phyloP scores from a whole-genome alignment of 2,113 vertebrate genomes.

The Erythrolamprus reginae region DNA sequence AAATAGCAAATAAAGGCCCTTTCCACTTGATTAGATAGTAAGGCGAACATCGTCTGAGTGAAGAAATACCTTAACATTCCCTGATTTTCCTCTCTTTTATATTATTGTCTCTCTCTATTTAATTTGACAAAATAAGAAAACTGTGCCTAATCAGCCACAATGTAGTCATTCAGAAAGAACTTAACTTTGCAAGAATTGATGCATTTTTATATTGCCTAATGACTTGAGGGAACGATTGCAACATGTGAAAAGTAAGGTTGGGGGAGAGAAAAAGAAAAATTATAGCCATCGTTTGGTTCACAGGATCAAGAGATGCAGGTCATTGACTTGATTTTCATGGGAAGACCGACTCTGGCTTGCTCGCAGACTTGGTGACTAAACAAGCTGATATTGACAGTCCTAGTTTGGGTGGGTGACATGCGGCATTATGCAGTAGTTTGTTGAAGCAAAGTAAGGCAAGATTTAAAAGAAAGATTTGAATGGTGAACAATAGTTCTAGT shows the following conservation, averaged over 20 bases:
- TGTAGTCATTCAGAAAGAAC: conserved; percentile 84
- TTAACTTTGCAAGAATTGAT: conserved; percentile 83
- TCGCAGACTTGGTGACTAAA: conserved; percentile 74
- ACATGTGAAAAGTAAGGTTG: conserved; percentile 77
- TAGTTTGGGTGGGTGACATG: conserved; percentile 68
- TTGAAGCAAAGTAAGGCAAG: conserved; percentile 82
- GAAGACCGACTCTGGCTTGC: conserved; percentile 78
- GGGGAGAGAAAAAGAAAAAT: conserved; percentile 73
- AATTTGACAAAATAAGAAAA: conserved; percentile 58
- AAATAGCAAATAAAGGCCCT: conserved; percentile 76
- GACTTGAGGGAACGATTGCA: conserved; percentile 73
- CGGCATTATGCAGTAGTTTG: conserved; percentile 76
- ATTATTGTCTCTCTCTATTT: conserved; percentile 47
- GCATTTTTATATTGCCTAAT: conserved; percentile 82
- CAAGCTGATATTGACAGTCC: conserved; percentile 78
- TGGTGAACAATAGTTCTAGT: conserved; percentile 88
- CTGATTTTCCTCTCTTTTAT: conserved; percentile 54
- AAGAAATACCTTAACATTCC: conserved; percentile 81
- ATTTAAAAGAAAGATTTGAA: conserved; percentile 80
- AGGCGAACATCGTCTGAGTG: conserved; percentile 78
- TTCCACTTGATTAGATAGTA: conserved; percentile 89
- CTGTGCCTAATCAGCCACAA: conserved; percentile 88
- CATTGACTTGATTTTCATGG: conserved; percentile 97
- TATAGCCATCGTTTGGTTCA: conserved; percentile 77
- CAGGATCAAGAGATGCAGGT: conserved; percentile 75